Base-by-base conservation (phyloP, 1,140 invertebrate genomes). In the Drosophila novamexicana region DNA sequence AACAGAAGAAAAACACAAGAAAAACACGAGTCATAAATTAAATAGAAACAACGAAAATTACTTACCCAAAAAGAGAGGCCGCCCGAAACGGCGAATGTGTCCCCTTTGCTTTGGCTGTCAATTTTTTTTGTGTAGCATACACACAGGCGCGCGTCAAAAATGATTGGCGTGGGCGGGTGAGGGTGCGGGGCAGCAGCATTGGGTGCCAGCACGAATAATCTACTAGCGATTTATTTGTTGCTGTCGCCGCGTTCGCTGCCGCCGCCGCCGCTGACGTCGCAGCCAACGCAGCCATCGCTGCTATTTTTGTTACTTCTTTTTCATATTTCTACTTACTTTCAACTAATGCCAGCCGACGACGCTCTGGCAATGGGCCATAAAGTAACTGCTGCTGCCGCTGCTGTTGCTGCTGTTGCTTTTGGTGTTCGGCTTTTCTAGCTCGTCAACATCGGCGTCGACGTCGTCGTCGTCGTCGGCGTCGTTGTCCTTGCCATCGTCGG, bases 1-100 rank as follows among this genome's bases (percentile, higher is more conserved):
- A 57, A 50, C 58, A 68, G 49, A 54, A 62, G 64, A 77, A 68
- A 49, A 70, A 64, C 36, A 77, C 54, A 82, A 79, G 64, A 82
- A 82, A 77, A 83, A 80, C 77, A 88, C 69, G 80, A 89, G 84
- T 84, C 84, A 89, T 89, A 88, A 88, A 88, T 88, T 88, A 88
- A 89, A 84, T 88, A 73, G 80, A 88, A 88, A 88, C 83, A 88
- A 81, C 83, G 83, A 88, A 89, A 88, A 89, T 88, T 88, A 83
- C 83, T 89, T 88, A 88, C 65, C 70, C 84, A 71, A 84, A 47
- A 75, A 76, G 44, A 70, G 71, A 70, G 71, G 71, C 45, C 54
- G 49, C 34, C 50, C 56, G 4, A 5, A 75, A 56, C 69, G 77
- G 64, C 72, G 74, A 83, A 53, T 89, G 77, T 88, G 84, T 88